Evolutionary conservation across 92 coral and sea anemone species (phyloP), one percentile per base, ranked within the genome.

Genomic region (Parazoanthus swiftii): DNA sequence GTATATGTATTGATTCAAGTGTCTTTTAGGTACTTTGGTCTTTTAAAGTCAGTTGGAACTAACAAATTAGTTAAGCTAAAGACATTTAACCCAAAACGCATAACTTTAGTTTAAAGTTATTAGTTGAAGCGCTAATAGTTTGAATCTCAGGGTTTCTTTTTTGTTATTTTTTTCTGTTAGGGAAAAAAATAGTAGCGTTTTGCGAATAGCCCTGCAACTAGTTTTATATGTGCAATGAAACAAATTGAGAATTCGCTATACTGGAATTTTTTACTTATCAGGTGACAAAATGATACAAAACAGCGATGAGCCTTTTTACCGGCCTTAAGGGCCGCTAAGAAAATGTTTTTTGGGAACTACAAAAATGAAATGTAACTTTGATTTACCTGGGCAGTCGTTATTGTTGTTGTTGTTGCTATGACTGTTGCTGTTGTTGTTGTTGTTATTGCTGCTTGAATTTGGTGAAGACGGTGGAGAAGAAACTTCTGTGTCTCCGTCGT

Each of bases 401-500:
- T 36, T 74, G 77, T 73, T 73, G 21, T 11, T 63, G 70, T 56
- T 80, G 85, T 21, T 58, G 2, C 14, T 43, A n/a, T 25, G 90
- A 33, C 89, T 85, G 67, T 89, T 65, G 2, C 66, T 63, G 70
- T 58, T 59, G 85, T 36, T 71, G 42, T 91, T 89, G 88, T 88
- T 82, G 38, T 25, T 92, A 35, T 91, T 86, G 68, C 88, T 66
- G 5, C 90, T 92, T 14, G 98, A 88, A 21, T 81, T 85, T 42
- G 95, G 94, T 4, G 96, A 85, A 5, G 88, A 80, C 1, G 91
- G 91, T 39, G 90, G 89, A 8, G 94, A 90, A 1, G 98, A 89
- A 21, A 72, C 77, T 36, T 90, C 93, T n/a, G 81, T 88, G 3
- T 89, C 94, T 4, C 72, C 92, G 13, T 84, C 91, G 72, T 8